These are phyloP conservation scores for Drosophila ogumai DNA, from an alignment of 1,140 invertebrate species.

Conservation along the genomic window DNA sequence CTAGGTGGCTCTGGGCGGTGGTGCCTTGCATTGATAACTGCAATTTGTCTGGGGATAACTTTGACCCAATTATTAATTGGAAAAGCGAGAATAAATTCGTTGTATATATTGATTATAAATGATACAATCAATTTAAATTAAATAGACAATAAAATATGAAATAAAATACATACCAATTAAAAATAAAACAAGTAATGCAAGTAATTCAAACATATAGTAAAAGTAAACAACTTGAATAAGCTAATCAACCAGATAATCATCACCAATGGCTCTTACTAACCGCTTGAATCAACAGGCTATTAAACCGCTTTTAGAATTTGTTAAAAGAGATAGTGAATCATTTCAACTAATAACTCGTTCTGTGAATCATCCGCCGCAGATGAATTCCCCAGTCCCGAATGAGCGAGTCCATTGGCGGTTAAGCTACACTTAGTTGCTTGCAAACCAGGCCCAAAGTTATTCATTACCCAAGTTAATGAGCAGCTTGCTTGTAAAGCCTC, in stretches of 20 bases:
- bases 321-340: slow-evolving; percentile 31
- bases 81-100: neutral
- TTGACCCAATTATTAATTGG: slow-evolving; percentile 33
- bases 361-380: slow-evolving; percentile 28
- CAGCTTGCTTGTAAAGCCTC: slow-evolving; percentile 21
- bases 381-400: slow-evolving; percentile 19
- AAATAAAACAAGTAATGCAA: neutral
- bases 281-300: slow-evolving; percentile 9
- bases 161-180: neutral
- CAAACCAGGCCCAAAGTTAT: slow-evolving; percentile 6
- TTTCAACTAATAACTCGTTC: slow-evolving; percentile 27
- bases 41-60: slow-evolving; percentile 37
- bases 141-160: neutral
- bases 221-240: neutral
- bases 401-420: neutral
- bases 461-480: slow-evolving; percentile 21
- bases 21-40: slow-evolving; percentile 22
- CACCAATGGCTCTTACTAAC: neutral
- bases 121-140: too few species aligned
- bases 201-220: neutral
- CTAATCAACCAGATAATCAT: slow-evolving; percentile 1
- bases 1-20: slow-evolving; percentile 2
- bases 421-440: slow-evolving; percentile 26
- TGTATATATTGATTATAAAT: too few species aligned
- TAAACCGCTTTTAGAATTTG: slow-evolving; percentile 2